Percentiles rank a stretch among this genome's conserved stretches.
These are phyloP conservation scores for Crotophaga sulcirostris DNA, from an alignment of 2,113 vertebrate genomes.

Conservation along the genomic window DNA sequence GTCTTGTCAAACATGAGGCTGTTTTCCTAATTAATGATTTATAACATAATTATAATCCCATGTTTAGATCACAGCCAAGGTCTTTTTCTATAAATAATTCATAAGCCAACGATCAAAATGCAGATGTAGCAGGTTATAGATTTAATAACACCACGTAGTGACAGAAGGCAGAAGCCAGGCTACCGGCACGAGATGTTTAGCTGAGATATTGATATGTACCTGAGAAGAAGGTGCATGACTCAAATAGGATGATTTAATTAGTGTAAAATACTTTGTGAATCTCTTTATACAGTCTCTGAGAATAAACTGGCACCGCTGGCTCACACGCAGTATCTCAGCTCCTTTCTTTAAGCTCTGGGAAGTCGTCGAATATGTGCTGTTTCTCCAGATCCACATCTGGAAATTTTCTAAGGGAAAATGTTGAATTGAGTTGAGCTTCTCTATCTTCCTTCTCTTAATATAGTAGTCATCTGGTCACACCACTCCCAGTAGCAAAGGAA, in stretches of 20 bases:
- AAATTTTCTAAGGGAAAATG: too few species aligned
- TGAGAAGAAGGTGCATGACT: neutral
- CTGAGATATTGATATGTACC: rapidly evolving
- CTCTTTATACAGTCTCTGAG: neutral
- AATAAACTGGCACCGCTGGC: rapidly evolving
- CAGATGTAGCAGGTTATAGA: neutral
- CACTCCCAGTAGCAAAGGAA: too few species aligned
- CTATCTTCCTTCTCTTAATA: too few species aligned
- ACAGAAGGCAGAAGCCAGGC: neutral
- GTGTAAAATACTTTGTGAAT: neutral
- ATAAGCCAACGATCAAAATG: neutral
- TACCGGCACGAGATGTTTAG: neutral
- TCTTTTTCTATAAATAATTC: neutral
- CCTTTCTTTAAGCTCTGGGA: neutral
- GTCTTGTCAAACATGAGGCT: neutral
- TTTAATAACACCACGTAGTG: neutral
- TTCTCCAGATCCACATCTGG: too few species aligned
- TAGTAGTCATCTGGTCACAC: too few species aligned
- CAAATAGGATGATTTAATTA: neutral
- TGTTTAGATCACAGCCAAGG: neutral
- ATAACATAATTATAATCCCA: neutral
- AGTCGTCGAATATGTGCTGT: too few species aligned
- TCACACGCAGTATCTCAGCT: neutral
- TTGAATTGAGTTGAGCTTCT: too few species aligned
- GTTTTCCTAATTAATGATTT: conserved; percentile 6